Evolutionary conservation across 2,113 vertebrate species (phyloP).

Genomic region (Pristiophorus japonicus): DNA sequence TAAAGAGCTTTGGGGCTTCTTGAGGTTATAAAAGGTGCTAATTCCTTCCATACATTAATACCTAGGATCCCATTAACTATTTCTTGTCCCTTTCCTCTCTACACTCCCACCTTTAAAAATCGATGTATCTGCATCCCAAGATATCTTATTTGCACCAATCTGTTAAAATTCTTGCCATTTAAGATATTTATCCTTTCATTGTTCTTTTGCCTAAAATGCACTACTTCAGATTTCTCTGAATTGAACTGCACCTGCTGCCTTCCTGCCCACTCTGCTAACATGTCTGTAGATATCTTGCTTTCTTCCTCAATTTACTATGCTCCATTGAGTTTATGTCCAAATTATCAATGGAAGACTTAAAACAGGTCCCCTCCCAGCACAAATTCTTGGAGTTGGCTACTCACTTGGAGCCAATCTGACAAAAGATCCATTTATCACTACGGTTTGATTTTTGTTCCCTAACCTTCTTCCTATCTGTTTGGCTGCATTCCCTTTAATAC

Average conservation of each 20-base stretch:
- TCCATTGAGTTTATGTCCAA: neutral
- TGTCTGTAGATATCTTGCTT: neutral
- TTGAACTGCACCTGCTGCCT: neutral
- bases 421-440: neutral
- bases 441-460: neutral
- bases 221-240: neutral
- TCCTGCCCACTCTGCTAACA: neutral
- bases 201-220: neutral
- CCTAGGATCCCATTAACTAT: neutral
- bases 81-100: neutral
- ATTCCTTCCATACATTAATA: neutral
- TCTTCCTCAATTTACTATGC: neutral
- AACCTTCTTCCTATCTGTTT: neutral
- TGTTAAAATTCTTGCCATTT: neutral
- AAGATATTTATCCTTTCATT: neutral
- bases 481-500: neutral
- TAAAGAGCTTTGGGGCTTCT: neutral
- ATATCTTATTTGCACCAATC: neutral
- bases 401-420: neutral
- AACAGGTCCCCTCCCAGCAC: neutral
- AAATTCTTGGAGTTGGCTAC: neutral
- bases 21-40: neutral
- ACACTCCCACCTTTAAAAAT: neutral
- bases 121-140: neutral
- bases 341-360: neutral